Conservation (phyloP, 53 echinoderm and acorn worm species). For the Patiria pectinifera region DNA sequence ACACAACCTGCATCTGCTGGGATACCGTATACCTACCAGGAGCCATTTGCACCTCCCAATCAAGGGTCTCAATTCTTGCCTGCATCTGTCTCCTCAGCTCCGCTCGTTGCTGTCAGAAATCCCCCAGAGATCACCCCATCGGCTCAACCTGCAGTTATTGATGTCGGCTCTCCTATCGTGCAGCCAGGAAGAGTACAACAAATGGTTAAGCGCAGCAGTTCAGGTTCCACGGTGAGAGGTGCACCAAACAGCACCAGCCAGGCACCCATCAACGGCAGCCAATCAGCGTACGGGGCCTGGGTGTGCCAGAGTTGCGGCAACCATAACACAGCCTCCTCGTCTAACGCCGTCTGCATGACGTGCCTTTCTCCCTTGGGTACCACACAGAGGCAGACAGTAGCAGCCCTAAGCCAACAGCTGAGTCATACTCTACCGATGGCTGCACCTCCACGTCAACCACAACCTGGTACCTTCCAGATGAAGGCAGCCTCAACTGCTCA, state of each 20-base stretch:
- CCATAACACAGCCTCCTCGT: background rate
- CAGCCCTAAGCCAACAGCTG: slow-evolving; percentile 16
- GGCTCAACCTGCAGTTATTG: background rate
- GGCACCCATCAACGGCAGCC: background rate
- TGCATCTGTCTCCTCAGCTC: background rate
- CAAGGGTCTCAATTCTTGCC: no score
- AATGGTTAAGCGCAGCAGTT: background rate
- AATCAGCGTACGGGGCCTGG: background rate
- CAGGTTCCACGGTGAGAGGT: background rate
- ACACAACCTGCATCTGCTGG: background rate
- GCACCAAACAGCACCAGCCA: background rate
- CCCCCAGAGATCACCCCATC: background rate
- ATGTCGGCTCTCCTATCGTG: background rate
- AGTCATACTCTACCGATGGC: background rate
- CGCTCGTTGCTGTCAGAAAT: background rate
- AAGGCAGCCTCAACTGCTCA: background rate
- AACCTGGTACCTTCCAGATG: background rate
- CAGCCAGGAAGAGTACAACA: slow-evolving; percentile 36
- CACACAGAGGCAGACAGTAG: background rate
- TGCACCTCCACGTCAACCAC: background rate
- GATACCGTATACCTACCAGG: background rate
- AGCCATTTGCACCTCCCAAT: no score
- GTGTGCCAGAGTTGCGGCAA: slow-evolving; percentile 12
- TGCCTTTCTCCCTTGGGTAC: background rate
- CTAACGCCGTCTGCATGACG: background rate